These are phyloP conservation scores for Melinaea marsaeus DNA, from an alignment of 2,888 invertebrate genomes.

Conservation along the genomic window DNA sequence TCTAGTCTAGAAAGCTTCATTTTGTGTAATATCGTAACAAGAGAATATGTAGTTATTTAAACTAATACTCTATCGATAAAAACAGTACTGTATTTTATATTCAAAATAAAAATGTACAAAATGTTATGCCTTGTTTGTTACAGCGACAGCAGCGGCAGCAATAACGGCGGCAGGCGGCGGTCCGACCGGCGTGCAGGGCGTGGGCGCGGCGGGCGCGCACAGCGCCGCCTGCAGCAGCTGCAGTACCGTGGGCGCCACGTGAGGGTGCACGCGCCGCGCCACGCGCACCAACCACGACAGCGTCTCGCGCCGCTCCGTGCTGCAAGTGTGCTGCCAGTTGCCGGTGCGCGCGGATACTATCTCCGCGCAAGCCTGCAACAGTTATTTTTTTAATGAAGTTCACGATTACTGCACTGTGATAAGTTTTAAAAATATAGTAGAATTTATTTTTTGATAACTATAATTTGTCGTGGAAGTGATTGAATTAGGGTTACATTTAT, in stretches of 20 bases:
- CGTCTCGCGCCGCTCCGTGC: slow-evolving; percentile 82
- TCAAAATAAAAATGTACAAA: not conserved
- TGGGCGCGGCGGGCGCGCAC: slow-evolving; percentile 65
- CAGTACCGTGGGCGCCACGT: slow-evolving; percentile 92
- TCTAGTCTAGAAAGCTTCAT: too few species aligned
- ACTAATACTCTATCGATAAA: too few species aligned
- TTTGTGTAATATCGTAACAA: too few species aligned
- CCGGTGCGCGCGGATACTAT: slow-evolving; percentile 93
- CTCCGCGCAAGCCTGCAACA: slow-evolving; percentile 86
- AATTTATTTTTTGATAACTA: too few species aligned
- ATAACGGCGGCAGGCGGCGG: slow-evolving; percentile 11
- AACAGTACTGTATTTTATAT: too few species aligned
- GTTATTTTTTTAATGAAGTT: not conserved
- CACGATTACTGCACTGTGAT: too few species aligned
- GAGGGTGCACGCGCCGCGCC: slow-evolving; percentile 92
- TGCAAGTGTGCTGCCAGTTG: slow-evolving; percentile 96
- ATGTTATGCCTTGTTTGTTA: slow-evolving; percentile 29
- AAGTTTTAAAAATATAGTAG: too few species aligned
- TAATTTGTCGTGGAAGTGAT: too few species aligned
- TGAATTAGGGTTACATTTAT: not conserved
- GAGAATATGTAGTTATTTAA: too few species aligned
- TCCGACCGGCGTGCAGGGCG: slow-evolving; percentile 22
- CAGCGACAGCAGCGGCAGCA: slow-evolving; percentile 12
- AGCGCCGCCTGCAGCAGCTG: slow-evolving; percentile 94
- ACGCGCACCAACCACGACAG: slow-evolving; percentile 90